Percentiles rank a stretch among this genome's conserved stretches.
phyloP scores from a whole-genome alignment of 2,113 vertebrate genomes.

The Acanthochromis polyacanthus region DNA sequence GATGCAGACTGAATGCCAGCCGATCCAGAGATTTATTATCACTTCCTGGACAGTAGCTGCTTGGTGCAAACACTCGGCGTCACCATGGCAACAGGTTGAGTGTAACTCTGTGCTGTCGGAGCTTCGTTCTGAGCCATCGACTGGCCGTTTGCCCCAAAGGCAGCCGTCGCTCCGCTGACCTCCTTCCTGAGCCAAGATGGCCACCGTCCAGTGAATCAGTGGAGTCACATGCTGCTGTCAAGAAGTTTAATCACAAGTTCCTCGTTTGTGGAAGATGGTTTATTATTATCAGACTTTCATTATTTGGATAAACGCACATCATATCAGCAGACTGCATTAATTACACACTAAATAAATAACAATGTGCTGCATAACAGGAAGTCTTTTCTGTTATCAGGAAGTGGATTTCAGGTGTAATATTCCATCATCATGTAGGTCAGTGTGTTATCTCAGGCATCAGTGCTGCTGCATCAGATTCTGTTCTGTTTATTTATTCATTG shows the following conservation, averaged over 20 bases:
- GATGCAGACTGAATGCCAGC: conserved; percentile 5
- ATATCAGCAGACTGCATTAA: background rate
- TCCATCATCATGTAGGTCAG: no score
- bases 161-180: conserved; percentile 42
- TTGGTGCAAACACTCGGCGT: background rate
- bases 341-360: background rate
- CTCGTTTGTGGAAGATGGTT: background rate
- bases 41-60: background rate
- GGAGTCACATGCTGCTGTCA: conserved; percentile 12
- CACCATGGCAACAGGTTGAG: conserved; percentile 17
- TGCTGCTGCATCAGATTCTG: no score
- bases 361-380: no score
- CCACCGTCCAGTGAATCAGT: conserved; percentile 31
- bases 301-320: background rate
- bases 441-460: no score
- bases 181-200: conserved; percentile 66
- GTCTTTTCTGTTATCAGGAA: no score
- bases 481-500: no score
- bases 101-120: conserved; percentile 28
- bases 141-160: conserved; percentile 3
- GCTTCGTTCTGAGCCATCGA: conserved; percentile 31
- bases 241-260: conserved; percentile 12
- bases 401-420: no score
- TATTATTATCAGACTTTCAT: no score
- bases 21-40: conserved; percentile 4